Conservation (phyloP, 2,113 vertebrate genomes). For the Alectura lathami region DNA sequence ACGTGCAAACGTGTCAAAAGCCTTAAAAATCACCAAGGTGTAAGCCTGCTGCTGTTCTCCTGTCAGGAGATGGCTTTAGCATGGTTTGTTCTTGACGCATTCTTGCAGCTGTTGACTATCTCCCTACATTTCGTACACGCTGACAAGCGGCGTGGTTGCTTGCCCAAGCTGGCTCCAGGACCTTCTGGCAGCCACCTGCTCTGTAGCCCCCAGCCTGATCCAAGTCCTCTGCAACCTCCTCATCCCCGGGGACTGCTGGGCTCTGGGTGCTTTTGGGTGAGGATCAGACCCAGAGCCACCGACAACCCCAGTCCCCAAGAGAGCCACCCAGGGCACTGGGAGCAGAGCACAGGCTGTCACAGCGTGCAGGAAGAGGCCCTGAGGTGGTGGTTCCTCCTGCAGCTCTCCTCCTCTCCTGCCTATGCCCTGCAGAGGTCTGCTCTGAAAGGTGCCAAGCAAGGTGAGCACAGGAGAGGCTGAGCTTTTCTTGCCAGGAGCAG, state of each 20-base stretch:
- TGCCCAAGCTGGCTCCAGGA: slow-evolving; percentile 51
- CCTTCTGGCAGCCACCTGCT: slow-evolving; percentile 13
- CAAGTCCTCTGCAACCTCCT: slow-evolving; percentile 22
- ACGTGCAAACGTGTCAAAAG: not conserved
- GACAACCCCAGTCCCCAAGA: not conserved
- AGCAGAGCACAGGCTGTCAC: not conserved
- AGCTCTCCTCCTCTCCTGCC: not conserved
- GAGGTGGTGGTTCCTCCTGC: not conserved
- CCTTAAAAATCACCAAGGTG: not conserved
- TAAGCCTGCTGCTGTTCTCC: not conserved
- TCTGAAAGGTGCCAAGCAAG: not conserved
- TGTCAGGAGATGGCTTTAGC: slow-evolving; percentile 41
- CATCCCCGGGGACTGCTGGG: not conserved
- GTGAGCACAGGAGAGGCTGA: not conserved
- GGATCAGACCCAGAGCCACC: accelerated
- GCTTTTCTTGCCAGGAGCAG: slow-evolving; percentile 8
- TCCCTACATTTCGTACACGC: slow-evolving; percentile 61
- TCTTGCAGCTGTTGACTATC: slow-evolving; percentile 47
- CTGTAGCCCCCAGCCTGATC: not conserved
- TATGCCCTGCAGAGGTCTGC: not conserved
- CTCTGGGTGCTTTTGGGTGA: not conserved
- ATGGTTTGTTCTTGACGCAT: slow-evolving; percentile 61
- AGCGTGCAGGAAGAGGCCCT: accelerated
- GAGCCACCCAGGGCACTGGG: not conserved
- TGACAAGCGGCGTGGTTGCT: slow-evolving; percentile 57